Percentiles rank a stretch among this genome's conserved stretches.
phyloP scores from a whole-genome alignment of 2,888 invertebrate genomes.

The Xanthorhoe spadicearia region DNA sequence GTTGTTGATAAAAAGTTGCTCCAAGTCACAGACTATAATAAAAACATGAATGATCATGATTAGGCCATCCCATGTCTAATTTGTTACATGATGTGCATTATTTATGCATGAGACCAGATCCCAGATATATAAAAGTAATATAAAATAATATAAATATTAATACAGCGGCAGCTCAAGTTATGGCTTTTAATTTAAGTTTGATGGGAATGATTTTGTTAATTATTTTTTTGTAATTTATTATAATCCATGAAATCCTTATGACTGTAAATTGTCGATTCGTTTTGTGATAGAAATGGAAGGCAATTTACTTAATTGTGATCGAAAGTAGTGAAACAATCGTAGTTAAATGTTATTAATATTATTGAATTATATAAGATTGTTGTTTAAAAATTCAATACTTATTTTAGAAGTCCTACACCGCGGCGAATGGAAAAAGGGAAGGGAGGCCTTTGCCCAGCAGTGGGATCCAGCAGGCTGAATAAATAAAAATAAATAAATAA shows the following conservation, averaged over 20 bases:
- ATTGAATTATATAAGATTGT: too few relatives aligned
- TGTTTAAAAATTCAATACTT: too few relatives aligned
- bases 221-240: slow-evolving; percentile 37
- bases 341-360: too few relatives aligned
- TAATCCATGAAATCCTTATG: not conserved
- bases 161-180: slow-evolving; percentile 36
- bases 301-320: slow-evolving; percentile 6
- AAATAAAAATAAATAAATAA: too few relatives aligned
- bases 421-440: too few relatives aligned
- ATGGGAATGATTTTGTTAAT: slow-evolving; percentile 34
- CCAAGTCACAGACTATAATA: slow-evolving; percentile 26
- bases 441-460: too few relatives aligned
- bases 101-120: slow-evolving; percentile 44
- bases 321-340: not conserved
- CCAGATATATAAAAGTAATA: slow-evolving; percentile 26
- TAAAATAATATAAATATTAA: slow-evolving; percentile 35
- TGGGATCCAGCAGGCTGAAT: too few relatives aligned
- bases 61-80: slow-evolving; percentile 53
- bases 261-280: slow-evolving; percentile 10
- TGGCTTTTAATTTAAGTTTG: slow-evolving; percentile 38
- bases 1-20: not conserved
- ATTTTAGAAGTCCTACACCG: too few relatives aligned
- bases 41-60: slow-evolving; percentile 58
- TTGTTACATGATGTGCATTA: slow-evolving; percentile 48
- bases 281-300: slow-evolving; percentile 16